Base-by-base conservation (phyloP, 2,113 vertebrate genomes). In the Sylvia atricapilla region DNA sequence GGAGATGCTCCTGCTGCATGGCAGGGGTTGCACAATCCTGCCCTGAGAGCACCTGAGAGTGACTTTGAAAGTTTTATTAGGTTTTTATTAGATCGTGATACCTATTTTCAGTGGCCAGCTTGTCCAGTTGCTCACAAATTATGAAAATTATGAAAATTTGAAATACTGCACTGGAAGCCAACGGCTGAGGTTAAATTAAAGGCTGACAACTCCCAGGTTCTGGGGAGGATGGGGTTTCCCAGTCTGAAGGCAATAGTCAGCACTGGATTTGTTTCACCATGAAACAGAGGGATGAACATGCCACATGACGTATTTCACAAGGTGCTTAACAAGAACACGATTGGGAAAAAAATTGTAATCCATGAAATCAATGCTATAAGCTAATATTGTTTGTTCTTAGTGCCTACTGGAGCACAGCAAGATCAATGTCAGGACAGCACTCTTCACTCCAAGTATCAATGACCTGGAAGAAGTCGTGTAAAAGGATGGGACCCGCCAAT, bases 361-460 rank as follows among this genome's bases (percentile, higher is more conserved):
- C 96, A 97, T 97, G 68, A 87, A 97, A 97, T 97, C 97, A 87
- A 97, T 97, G 91, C n/a, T 52, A 97, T 97, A 97, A 97, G 89
- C 93, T 93, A 94, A 97, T 97, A 96, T 95, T 96, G 84, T 64
- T 95, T 96, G 95, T 90, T 97, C 84, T 63, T 41, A 62, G 92
- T 90, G 95, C 87, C 92, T 96, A 84, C 64, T 93, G 96, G 94
- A 97, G 97, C 94, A 89, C 94, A 95, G 85, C 35, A 31, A 74
- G 94, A 97, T 97, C 97, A 91, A 97, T 97, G 95, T 88, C 90
- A 96, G 93, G 95, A 97, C 96, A 97, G 31, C 95, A 91, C 90
- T 95, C 89, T 95, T 74, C 96, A 97, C 95, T 97, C 94, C 66
- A 52, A 93, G 92, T 96, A 97, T 74, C 95, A 96, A 90, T 94